Base-by-base conservation (phyloP, 2,888 invertebrate genomes). In the Bombylius major region DNA sequence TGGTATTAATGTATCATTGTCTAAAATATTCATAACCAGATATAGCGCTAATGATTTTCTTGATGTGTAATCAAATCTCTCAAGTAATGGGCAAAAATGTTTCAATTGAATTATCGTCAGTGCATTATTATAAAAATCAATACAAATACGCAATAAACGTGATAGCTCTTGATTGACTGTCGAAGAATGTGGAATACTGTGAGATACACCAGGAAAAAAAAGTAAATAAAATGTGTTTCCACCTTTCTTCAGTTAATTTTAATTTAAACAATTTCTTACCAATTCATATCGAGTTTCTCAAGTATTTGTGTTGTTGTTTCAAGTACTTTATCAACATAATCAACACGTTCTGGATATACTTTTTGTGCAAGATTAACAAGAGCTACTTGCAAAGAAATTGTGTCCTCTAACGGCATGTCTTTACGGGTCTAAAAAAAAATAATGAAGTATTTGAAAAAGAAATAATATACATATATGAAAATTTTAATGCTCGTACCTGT, bases 381-480 rank as follows among this genome's bases (percentile, higher is more conserved):
- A 7, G 98, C 89, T 55, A 97, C 91, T 78, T 99, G 96, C 55
- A 99, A 78, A 8, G 96, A 87, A 23, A 99, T 85, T 69, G 95
- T 93, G 74, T 99, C 98, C 75, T 99, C 98, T 32, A 89, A 76
- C 0, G 96, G 91, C 87, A 99, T 91, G 70, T 97, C 93, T 58
- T 87, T 87, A 49, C 98, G 86, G 59, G 87, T 91, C 83, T 93
- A 75, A 1, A 71, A 73, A 59, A 64, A 61, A 59, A n/a, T 60
- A 59, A 58, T 33, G 9, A 53, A 12, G 23, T 23, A 34, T 36
- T 54, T 31, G 8, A 11, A 34, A 51, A 48, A 54, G 50, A 34
- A 49, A 50, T 14, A 36, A n/a, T 3, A 36, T 36, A 33, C 14
- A 14, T 36, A 7, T 31, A 11, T 11, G 6, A 14, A n/a, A 45